Percentiles rank a stretch among this genome's conserved stretches.
These are phyloP conservation scores for Tenthredo distinguenda DNA, from an alignment of 2,888 invertebrate genomes.

Conservation along the genomic window DNA sequence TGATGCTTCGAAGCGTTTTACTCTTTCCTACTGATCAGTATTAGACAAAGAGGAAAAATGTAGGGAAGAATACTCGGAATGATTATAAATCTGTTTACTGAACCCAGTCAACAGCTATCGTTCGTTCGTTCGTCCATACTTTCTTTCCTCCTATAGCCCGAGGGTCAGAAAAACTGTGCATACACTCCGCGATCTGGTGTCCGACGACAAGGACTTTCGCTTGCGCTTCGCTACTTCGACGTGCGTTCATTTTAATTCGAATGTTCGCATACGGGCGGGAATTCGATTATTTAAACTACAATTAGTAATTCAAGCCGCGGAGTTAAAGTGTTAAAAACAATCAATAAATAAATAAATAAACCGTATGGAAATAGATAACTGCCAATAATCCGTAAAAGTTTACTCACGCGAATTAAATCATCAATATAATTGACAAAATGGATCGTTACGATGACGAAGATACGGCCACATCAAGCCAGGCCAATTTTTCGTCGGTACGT, in stretches of 20 bases:
- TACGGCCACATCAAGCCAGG: slow-evolving; percentile 26
- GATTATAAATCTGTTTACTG: not conserved
- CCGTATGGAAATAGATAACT: not conserved
- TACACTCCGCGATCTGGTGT: not conserved
- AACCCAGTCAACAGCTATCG: not conserved
- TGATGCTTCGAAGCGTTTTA: not conserved
- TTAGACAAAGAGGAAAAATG: not conserved
- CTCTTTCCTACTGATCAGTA: not conserved
- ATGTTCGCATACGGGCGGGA: not conserved
- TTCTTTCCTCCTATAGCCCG: too few species aligned
- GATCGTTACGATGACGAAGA: slow-evolving; percentile 21
- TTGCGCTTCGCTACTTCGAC: not conserved
- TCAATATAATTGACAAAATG: not conserved
- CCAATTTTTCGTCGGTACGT: slow-evolving; percentile 15
- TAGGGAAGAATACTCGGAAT: not conserved
- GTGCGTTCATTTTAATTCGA: not conserved
- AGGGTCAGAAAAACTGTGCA: not conserved
- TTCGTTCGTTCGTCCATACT: not conserved
- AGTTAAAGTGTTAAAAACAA: not conserved
- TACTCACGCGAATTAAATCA: not conserved
- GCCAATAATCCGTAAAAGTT: not conserved
- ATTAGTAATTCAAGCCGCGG: not conserved
- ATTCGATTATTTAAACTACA: not conserved
- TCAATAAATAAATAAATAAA: not conserved
- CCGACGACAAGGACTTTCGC: not conserved